Evolutionary conservation across 92 coral and sea anemone genomes (phyloP).

Genomic region (Nematostella vectensis): DNA sequence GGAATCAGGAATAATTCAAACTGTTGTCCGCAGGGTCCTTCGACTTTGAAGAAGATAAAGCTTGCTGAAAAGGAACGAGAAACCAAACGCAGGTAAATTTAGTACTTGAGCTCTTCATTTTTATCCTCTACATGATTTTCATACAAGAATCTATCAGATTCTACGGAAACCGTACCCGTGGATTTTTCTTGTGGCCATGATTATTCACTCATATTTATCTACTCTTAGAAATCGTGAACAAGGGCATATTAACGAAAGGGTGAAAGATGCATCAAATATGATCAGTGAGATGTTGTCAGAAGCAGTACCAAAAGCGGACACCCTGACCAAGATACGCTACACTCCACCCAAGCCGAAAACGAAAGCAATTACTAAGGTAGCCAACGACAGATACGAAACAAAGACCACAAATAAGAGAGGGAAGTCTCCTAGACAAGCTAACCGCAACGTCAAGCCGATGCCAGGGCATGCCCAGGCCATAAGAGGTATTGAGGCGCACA

Average conservation of each 20-base stretch:
- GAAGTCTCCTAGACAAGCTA: neutral
- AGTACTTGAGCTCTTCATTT: no score
- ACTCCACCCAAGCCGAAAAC: conserved; percentile 16
- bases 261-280: conserved; percentile 53
- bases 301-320: conserved; percentile 47
- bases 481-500: neutral
- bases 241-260: conserved; percentile 26
- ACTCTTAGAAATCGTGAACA: conserved; percentile 47
- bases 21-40: no score
- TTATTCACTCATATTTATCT: no score
- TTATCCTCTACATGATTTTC: no score
- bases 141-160: no score
- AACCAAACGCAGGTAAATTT: conserved; percentile 43
- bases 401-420: neutral
- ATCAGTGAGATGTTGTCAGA: conserved; percentile 56
- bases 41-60: conserved; percentile 43
- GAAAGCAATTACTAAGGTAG: neutral
- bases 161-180: no score
- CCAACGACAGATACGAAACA: conserved; percentile 18
- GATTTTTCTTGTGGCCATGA: no score
- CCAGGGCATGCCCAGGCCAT: neutral
- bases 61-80: conserved; percentile 46
- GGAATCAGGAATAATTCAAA: no score
- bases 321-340: conserved; percentile 15
- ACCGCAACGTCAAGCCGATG: neutral